phyloP scores from a whole-genome alignment of 2,797 vertebrate genomes.

The Ctenosaura bakeri region DNA sequence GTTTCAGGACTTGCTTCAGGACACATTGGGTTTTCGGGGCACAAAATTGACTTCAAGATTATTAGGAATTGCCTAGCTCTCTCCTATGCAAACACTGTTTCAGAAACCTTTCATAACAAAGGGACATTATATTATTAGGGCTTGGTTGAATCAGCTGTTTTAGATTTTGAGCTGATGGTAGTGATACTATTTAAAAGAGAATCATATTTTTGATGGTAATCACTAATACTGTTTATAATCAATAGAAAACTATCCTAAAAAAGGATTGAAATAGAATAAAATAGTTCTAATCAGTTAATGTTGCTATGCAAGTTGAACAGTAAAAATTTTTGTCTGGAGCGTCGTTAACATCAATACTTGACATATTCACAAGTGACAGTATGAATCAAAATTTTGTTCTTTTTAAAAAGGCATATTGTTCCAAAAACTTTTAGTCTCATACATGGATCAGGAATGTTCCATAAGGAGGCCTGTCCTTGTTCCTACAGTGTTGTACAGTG shows the following conservation, averaged over 20 bases:
- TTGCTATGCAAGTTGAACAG: not conserved
- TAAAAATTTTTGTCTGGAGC: slow-evolving; percentile 10
- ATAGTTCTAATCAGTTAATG: not conserved
- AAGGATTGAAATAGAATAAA: not conserved
- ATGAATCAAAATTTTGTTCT: not conserved
- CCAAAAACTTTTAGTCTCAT: slow-evolving; percentile 4
- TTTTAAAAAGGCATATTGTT: slow-evolving; percentile 30
- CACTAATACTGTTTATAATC: not conserved
- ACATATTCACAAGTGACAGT: not conserved
- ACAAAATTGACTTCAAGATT: too few species aligned
- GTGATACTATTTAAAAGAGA: not conserved
- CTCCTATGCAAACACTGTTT: not conserved
- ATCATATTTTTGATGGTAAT: not conserved
- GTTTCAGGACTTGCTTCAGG: too few species aligned
- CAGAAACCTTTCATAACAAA: not conserved
- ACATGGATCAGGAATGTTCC: slow-evolving; percentile 33
- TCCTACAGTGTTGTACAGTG: slow-evolving; percentile 23
- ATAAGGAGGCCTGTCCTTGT: not conserved
- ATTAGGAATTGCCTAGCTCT: too few species aligned
- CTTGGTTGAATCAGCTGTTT: slow-evolving; percentile 35
- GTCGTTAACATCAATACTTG: not conserved
- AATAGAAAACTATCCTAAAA: not conserved
- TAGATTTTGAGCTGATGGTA: slow-evolving; percentile 1
- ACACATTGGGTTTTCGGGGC: too few species aligned
- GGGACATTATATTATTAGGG: slow-evolving; percentile 16